Base-by-base conservation (phyloP, 2,888 invertebrate species). In the Xylota segnis region DNA sequence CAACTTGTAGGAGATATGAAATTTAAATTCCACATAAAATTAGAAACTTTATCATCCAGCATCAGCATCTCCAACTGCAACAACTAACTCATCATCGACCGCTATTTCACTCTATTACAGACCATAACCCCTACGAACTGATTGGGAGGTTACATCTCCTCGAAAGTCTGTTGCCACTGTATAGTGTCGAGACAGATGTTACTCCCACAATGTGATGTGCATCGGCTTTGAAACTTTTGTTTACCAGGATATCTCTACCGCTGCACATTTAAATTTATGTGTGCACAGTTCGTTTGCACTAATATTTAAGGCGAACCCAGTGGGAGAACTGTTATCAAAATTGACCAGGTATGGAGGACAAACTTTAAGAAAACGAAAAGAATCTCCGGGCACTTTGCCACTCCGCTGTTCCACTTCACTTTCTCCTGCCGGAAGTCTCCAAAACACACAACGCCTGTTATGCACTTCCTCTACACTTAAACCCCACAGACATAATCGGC, bases 401-500 rank as follows among this genome's bases (percentile, higher is more conserved):
- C 9, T 9, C 3, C 18, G 9, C 14, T 14, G 6, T 43, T 43
- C 12, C 43, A 47, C 16, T 12, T 10, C 34, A 50, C 76, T 82
- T 82, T 70, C 71, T 71, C 63, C 58, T 32, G 76, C 59, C 27
- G 72, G 56, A 65, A 58, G 72, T 40, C 18, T 23, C 23, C 10
- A 58, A 58, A 18, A 63, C 65, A 59, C 16, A 59, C 58, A 43
- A 61, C 37, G 29, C 63, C 63, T 37, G 40, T 34, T 61, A 63
- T 52, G 65, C 78, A 72, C 78, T 78, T 75, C 61, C 37, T 34
- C 50, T 50, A 23, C 23, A 50, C 65, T 12, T 50, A 52, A 40
- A 43, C 79, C 59, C 65, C 37, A 54, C 68, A 75, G 65, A 66
- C 59, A 84, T 76, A 75, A 84, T 84, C 84, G 45, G 29, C 45